phyloP scores from a whole-genome alignment of 2,797 vertebrate species.

The Bovichtus diacanthus region DNA sequence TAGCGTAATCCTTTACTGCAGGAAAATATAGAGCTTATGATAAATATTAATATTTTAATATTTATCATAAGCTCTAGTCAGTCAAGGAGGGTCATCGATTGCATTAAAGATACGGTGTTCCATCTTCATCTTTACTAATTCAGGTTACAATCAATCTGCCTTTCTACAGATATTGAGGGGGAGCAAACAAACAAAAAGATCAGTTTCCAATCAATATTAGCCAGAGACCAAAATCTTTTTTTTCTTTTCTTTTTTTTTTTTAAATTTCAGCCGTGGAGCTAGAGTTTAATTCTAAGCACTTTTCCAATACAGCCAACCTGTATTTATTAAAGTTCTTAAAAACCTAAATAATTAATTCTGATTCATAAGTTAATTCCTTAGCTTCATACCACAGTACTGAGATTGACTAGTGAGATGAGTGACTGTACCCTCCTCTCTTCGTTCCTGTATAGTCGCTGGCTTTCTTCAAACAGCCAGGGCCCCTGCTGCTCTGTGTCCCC shows the following conservation, averaged over 20 bases:
- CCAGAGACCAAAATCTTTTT: no score
- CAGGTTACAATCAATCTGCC: background rate
- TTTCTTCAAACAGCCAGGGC: slow-evolving; percentile 81
- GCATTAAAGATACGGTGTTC: background rate
- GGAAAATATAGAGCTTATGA: no score
- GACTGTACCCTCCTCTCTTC: slow-evolving; percentile 86
- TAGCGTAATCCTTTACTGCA: background rate
- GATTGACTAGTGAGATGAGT: slow-evolving; percentile 8
- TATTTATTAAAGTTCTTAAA: no score
- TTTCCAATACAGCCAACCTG: background rate
- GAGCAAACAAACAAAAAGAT: background rate
- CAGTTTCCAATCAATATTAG: no score
- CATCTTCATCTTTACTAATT: background rate
- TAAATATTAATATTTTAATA: no score
- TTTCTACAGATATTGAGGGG: background rate
- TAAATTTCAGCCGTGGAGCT: no score
- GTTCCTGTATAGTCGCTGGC: slow-evolving; percentile 72
- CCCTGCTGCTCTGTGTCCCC: slow-evolving; percentile 66
- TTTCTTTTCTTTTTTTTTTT: no score
- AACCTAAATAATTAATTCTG: no score
- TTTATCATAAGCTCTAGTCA: background rate
- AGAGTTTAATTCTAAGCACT: background rate
- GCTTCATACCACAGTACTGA: background rate
- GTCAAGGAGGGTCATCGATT: background rate
- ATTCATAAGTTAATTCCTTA: background rate